Percentiles rank a stretch among this genome's conserved stretches.
Conservation (phyloP, 2,888 invertebrate genomes). For the Drosophila recens region DNA sequence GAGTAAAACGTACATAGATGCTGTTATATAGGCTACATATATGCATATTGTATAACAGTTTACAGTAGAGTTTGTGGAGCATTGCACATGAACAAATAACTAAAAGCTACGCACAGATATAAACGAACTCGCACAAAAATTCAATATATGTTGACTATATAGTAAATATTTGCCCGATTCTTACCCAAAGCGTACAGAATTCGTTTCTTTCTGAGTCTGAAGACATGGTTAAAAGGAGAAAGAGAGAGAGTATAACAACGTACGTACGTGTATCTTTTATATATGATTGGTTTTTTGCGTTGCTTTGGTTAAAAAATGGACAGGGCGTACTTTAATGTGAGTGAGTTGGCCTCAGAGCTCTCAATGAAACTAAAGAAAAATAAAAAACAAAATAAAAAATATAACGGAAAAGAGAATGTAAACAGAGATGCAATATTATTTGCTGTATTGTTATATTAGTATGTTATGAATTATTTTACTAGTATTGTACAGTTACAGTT, state of each 20-base stretch:
- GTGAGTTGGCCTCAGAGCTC: slow-evolving; percentile 46
- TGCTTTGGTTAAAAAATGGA: slow-evolving; percentile 42
- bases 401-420: slow-evolving; percentile 22
- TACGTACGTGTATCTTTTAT: slow-evolving; percentile 35
- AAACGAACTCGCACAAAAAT: slow-evolving; percentile 49
- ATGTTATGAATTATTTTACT: slow-evolving; percentile 29
- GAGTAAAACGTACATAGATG: slow-evolving; percentile 40
- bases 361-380: slow-evolving; percentile 59
- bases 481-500: slow-evolving; percentile 40
- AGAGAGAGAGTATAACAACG: slow-evolving; percentile 47
- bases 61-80: slow-evolving; percentile 47
- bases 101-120: slow-evolving; percentile 72
- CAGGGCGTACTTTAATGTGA: slow-evolving; percentile 43
- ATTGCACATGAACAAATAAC: slow-evolving; percentile 63
- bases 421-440: slow-evolving; percentile 35
- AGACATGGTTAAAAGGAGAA: slow-evolving; percentile 40
- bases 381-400: slow-evolving; percentile 30
- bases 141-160: slow-evolving; percentile 29
- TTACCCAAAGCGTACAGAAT: slow-evolving; percentile 62
- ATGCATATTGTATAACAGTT: slow-evolving; percentile 59
- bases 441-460: slow-evolving; percentile 34
- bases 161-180: slow-evolving; percentile 51
- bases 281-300: slow-evolving; percentile 14
- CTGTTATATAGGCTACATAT: slow-evolving; percentile 51
- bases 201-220: slow-evolving; percentile 49